Conservation (phyloP, 64 coral and sea anemone species). For the Exaiptasia diaphana region DNA sequence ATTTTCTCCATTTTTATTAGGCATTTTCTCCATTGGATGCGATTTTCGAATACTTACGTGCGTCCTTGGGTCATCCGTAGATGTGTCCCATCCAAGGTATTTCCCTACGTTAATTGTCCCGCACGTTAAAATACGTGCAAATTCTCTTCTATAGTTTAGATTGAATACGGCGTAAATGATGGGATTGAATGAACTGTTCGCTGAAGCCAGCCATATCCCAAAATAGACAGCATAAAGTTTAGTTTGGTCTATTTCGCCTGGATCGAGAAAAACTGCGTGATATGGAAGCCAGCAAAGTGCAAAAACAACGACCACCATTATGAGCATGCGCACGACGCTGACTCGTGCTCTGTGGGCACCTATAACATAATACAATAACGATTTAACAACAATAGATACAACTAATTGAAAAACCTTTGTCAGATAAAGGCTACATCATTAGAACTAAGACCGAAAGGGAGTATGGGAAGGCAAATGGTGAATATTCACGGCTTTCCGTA, state of each 20-base stretch:
- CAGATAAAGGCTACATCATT: too few species aligned
- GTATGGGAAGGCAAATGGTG: too few species aligned
- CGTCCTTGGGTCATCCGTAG: background rate
- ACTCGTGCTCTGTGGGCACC: conserved; percentile 37
- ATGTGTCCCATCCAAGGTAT: background rate
- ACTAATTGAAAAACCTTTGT: too few species aligned
- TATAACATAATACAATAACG: too few species aligned
- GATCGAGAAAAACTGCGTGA: background rate
- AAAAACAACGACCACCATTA: conserved; percentile 43
- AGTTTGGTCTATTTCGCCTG: background rate
- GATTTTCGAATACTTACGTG: background rate
- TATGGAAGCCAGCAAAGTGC: conserved; percentile 48
- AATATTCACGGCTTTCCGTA: too few species aligned
- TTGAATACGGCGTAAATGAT: conserved; percentile 60
- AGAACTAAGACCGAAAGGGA: too few species aligned
- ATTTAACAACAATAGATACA: too few species aligned
- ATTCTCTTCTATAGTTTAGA: conserved; percentile 52
- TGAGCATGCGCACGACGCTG: conserved; percentile 61
- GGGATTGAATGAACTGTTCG: conserved; percentile 57
- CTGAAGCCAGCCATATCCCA: conserved; percentile 29
- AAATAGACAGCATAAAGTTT: background rate
- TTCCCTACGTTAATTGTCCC: conserved; percentile 5
- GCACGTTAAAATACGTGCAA: conserved; percentile 23
- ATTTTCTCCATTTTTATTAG: background rate
- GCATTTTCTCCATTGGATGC: background rate